Evolutionary conservation across 2,888 invertebrate species (phyloP).

Genomic region (Cosmia pyralina): DNA sequence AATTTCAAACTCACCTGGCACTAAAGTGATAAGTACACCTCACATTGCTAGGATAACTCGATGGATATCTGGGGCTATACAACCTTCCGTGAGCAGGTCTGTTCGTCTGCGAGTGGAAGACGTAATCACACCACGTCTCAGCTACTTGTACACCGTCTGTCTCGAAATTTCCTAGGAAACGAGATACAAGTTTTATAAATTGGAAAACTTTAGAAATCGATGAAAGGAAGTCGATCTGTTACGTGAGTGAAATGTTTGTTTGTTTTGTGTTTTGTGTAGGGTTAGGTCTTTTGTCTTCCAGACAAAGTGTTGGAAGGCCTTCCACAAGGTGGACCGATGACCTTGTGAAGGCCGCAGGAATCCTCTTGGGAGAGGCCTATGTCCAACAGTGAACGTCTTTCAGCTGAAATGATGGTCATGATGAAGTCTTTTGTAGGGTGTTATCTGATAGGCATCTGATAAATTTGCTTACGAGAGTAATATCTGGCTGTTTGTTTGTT

Average conservation of each 20-base stretch:
- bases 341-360: too few relatives aligned
- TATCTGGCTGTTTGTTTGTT: not conserved
- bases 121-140: constrained; percentile 96
- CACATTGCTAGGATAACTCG: constrained; percentile 97
- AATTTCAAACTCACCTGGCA: constrained; percentile 91
- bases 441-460: not conserved
- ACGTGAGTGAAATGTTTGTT: constrained; percentile 62
- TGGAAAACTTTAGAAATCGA: constrained; percentile 63
- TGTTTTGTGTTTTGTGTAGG: constrained; percentile 35
- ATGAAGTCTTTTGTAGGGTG: not conserved
- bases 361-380: too few relatives aligned
- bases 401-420: too few relatives aligned
- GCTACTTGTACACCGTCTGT: constrained; percentile 94
- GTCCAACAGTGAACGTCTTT: too few relatives aligned
- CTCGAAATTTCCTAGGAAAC: constrained; percentile 93
- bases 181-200: constrained; percentile 59
- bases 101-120: constrained; percentile 94
- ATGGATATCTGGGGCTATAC: constrained; percentile 98
- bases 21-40: constrained; percentile 96
- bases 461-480: not conserved
- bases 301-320: too few relatives aligned
- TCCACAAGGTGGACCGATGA: too few relatives aligned
- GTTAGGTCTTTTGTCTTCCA: constrained; percentile 10
- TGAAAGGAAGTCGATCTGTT: constrained; percentile 53
- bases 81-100: constrained; percentile 93